phyloP scores from a whole-genome alignment of 2,113 vertebrate species.

The Triplophysa rosa region DNA sequence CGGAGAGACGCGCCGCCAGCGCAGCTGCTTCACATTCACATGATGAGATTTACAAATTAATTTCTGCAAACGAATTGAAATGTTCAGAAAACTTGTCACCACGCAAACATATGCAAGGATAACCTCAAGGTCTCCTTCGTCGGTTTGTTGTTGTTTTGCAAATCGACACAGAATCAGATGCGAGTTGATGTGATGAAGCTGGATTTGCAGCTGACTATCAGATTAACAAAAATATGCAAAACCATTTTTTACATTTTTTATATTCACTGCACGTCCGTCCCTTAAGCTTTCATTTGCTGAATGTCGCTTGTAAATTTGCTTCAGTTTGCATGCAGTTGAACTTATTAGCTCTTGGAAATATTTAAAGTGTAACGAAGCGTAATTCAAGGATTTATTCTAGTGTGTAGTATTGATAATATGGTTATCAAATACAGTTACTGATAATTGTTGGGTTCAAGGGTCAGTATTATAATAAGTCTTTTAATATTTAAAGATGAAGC shows the following conservation, averaged over 20 bases:
- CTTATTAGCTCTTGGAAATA: slow-evolving; percentile 8
- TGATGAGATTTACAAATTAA: slow-evolving; percentile 15
- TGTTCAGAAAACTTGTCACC: slow-evolving; percentile 6
- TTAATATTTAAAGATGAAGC: background rate
- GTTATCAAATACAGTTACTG: slow-evolving; percentile 1
- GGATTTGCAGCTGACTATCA: background rate
- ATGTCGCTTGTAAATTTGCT: slow-evolving; percentile 1
- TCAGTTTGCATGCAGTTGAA: background rate
- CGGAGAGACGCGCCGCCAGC: slow-evolving; percentile 21
- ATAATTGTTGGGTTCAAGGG: slow-evolving; percentile 16
- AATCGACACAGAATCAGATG: slow-evolving; percentile 14
- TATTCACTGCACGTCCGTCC: background rate
- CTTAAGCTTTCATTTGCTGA: slow-evolving; percentile 17
- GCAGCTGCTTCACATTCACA: slow-evolving; percentile 14
- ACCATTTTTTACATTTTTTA: background rate
- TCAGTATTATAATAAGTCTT: background rate
- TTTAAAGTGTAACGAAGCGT: slow-evolving; percentile 16
- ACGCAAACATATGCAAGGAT: background rate
- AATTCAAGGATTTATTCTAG: background rate
- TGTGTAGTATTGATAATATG: background rate
- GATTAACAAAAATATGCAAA: background rate
- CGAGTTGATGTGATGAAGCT: background rate
- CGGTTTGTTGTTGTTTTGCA: background rate
- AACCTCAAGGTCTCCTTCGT: background rate
- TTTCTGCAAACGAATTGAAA: slow-evolving; percentile 27